Percentiles rank a stretch among this genome's conserved stretches.
These are phyloP conservation scores for Abscondita cerata DNA, from an alignment of 2,888 invertebrate species.

Conservation along the genomic window DNA sequence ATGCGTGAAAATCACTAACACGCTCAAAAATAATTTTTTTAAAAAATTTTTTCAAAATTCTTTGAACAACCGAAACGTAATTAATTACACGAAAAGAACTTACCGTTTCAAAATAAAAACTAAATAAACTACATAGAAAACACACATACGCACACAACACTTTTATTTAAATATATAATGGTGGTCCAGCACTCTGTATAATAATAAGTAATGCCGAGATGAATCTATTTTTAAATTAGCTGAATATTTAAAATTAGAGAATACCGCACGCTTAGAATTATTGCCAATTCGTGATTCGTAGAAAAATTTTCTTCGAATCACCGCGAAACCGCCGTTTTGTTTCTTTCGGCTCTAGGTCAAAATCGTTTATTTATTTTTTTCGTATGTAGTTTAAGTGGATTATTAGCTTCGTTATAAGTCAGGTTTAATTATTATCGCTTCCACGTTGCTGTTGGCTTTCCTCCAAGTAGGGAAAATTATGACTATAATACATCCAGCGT, in stretches of 20 bases:
- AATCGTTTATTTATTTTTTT: too few relatives aligned
- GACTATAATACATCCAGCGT: too few relatives aligned
- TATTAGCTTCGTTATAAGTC: too few relatives aligned
- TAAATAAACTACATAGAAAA: not conserved
- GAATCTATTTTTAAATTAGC: slow-evolving; percentile 41
- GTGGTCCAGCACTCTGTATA: slow-evolving; percentile 51
- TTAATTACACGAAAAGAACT: slow-evolving; percentile 14
- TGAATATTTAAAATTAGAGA: slow-evolving; percentile 42
- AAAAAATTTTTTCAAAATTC: not conserved
- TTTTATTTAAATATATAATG: slow-evolving; percentile 5
- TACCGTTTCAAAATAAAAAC: slow-evolving; percentile 14
- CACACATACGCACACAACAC: slow-evolving; percentile 7
- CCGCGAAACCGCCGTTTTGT: not conserved
- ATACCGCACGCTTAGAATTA: slow-evolving; percentile 10
- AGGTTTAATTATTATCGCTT: not conserved
- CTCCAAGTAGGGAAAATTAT: too few relatives aligned
- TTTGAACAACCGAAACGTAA: not conserved
- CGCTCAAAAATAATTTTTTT: not conserved
- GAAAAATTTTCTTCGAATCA: slow-evolving; percentile 10
- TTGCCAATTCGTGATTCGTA: slow-evolving; percentile 23
- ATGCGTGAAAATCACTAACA: slow-evolving; percentile 3
- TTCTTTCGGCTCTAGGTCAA: too few relatives aligned
- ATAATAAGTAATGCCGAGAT: slow-evolving; percentile 50
- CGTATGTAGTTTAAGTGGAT: too few relatives aligned
- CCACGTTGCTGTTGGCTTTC: too few relatives aligned